Evolutionary conservation across 2,888 invertebrate genomes (phyloP), one percentile per base, ranked within the genome.

Genomic region (Zhuqinia jingwanae): DNA sequence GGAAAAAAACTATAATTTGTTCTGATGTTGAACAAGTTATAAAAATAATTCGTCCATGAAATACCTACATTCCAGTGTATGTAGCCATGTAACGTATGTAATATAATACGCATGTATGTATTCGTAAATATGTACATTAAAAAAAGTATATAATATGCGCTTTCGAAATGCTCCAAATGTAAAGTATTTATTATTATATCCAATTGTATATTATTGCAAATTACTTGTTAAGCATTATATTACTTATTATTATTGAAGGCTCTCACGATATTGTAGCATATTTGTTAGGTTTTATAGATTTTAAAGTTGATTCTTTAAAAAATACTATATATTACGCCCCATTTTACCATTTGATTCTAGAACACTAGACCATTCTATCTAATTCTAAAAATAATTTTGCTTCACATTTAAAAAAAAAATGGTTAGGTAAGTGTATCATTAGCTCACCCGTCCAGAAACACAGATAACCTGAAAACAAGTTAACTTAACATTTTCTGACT

Each of bases 371-470:
- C 3, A 36, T 8, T 36, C 3, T 36, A 6, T 6, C 36, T 6
- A 36, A 8, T 36, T 36, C 63, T 25, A 63, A 13, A 25, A 63
- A 63, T 22, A 27, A n/a, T 25, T 1, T 3, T 63, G 63, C 15
- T 63, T 50, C 50, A 50, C 5, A 50, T 17, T n/a, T 17, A 25
- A 10, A n/a, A 53, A 56, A 56, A 25, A 56, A 30, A 63, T 45
- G 45, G 47, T 65, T 65, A 79, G 63, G 56, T 65, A 45, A 82
- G 86, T 87, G 82, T 87, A 87, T 87, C 82, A 82, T 78, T 87
- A 87, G 87, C 73, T 82, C 87, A 82, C 27, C 73, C 82, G 87
- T 77, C 87, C 81, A 87, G 82, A 87, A 85, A 84, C 27, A 56
- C 27, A 56, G 36, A 65, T 70, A 45, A 68, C 53, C 68, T 45